Conservation (phyloP, 2,888 invertebrate genomes). For the Apodemia zela region DNA sequence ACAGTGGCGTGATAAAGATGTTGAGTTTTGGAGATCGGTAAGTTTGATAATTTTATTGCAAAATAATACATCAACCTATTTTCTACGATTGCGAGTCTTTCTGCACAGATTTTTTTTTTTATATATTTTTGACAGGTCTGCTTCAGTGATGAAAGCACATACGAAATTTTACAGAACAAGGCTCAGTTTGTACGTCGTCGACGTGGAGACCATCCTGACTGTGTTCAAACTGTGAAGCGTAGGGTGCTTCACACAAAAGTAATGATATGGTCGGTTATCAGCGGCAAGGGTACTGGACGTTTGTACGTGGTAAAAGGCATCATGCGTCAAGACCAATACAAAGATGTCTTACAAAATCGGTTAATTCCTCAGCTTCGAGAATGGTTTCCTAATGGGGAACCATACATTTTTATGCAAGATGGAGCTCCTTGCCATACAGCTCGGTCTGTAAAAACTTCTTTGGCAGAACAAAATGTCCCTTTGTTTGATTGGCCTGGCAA, state of each 20-base stretch:
- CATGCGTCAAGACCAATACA: constrained; percentile 4
- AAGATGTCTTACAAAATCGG: constrained; percentile 23
- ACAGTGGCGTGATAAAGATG: constrained; percentile 3
- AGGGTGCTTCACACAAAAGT: background rate
- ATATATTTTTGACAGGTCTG: background rate
- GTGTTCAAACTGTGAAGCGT: background rate
- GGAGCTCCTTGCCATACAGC: constrained; percentile 26
- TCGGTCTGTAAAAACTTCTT: constrained; percentile 33
- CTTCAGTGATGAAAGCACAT: constrained; percentile 2
- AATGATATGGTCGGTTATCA: background rate
- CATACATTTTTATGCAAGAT: constrained; percentile 21
- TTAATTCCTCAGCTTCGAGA: constrained; percentile 26
- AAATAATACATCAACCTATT: too few relatives aligned
- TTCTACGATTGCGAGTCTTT: too few relatives aligned
- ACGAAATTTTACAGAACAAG: constrained; percentile 1
- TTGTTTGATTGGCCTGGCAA: too few relatives aligned
- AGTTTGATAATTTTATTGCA: too few relatives aligned
- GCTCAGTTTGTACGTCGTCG: background rate
- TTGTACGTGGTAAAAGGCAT: background rate
- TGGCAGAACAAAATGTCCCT: constrained; percentile 9
- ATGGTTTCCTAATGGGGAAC: constrained; percentile 26
- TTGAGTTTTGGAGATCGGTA: constrained; percentile 1
- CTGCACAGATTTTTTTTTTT: background rate
- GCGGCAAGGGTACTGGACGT: background rate
- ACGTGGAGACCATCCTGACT: background rate